These are phyloP conservation scores for Holacanthus passer DNA, from an alignment of 2,113 vertebrate genomes.

Conservation along the genomic window DNA sequence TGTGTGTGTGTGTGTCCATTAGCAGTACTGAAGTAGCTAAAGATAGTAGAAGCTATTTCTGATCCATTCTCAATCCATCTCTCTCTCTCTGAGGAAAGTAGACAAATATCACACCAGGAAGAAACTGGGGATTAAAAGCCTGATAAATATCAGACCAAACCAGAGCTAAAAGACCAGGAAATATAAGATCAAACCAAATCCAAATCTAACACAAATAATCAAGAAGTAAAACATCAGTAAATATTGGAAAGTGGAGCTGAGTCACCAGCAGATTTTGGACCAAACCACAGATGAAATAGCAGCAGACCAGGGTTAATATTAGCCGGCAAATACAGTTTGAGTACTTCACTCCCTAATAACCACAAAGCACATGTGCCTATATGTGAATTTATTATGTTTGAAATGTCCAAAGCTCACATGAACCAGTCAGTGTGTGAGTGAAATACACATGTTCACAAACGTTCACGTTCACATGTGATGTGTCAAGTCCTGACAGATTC, in stretches of 20 bases:
- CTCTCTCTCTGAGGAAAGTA: not conserved
- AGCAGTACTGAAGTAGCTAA: slow-evolving; percentile 41
- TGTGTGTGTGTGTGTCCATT: slow-evolving; percentile 35
- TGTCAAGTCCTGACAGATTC: too few relatives aligned
- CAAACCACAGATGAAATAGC: not conserved
- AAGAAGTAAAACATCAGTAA: not conserved
- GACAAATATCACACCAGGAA: not conserved
- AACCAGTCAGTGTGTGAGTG: too few relatives aligned
- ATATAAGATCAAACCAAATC: rapidly evolving
- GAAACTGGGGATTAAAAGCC: too few relatives aligned
- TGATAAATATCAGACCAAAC: not conserved
- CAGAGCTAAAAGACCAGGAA: not conserved
- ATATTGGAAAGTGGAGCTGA: not conserved
- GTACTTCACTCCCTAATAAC: too few relatives aligned
- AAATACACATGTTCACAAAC: too few relatives aligned
- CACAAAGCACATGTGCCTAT: too few relatives aligned
- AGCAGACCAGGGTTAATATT: not conserved
- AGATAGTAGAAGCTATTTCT: slow-evolving; percentile 58
- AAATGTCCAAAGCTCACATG: too few relatives aligned
- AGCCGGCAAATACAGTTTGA: too few relatives aligned
- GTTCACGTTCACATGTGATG: too few relatives aligned
- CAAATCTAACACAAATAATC: not conserved
- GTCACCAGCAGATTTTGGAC: not conserved
- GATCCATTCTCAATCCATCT: slow-evolving; percentile 34
- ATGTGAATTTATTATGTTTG: too few relatives aligned